Evolutionary conservation across 1,140 invertebrate species (phyloP).

Genomic region (Colletes latitarsis): DNA sequence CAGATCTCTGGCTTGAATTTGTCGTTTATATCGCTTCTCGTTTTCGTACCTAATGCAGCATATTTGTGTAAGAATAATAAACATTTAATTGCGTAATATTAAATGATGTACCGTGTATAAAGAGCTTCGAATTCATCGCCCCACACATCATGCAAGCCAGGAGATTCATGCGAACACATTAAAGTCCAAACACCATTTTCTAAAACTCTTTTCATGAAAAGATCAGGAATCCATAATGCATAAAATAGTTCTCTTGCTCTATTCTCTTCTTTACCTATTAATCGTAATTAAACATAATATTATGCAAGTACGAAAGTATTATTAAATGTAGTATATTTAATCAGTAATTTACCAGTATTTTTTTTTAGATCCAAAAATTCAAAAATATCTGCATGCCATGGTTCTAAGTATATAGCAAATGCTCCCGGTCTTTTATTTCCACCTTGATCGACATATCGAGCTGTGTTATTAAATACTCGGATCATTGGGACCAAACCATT

Average conservation of each 20-base stretch:
- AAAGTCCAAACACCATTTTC: slow-evolving; percentile 94
- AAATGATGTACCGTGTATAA: slow-evolving; percentile 86
- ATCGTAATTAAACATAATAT: neutral
- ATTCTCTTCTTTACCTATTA: slow-evolving; percentile 87
- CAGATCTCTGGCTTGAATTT: slow-evolving; percentile 92
- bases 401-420: slow-evolving; percentile 99
- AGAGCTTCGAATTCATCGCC: slow-evolving; percentile 97
- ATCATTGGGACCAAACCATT: slow-evolving; percentile 99
- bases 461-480: slow-evolving; percentile 97
- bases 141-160: slow-evolving; percentile 95
- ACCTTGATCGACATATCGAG: slow-evolving; percentile 98
- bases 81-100: slow-evolving; percentile 6
- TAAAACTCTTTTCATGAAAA: slow-evolving; percentile 99
- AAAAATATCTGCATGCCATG: slow-evolving; percentile 99
- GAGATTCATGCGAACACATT: slow-evolving; percentile 98
- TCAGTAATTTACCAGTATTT: slow-evolving; percentile 87
- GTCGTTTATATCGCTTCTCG: slow-evolving; percentile 88
- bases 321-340: slow-evolving; percentile 4
- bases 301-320: slow-evolving; percentile 2
- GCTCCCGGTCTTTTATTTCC: slow-evolving; percentile 99
- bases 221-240: slow-evolving; percentile 98
- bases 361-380: slow-evolving; percentile 97
- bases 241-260: slow-evolving; percentile 98
- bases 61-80: slow-evolving; percentile 21
- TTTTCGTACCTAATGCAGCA: slow-evolving; percentile 89